Evolutionary conservation across 2,888 invertebrate genomes (phyloP), one percentile per base, ranked within the genome.

Genomic region (Catocala sponsa): DNA sequence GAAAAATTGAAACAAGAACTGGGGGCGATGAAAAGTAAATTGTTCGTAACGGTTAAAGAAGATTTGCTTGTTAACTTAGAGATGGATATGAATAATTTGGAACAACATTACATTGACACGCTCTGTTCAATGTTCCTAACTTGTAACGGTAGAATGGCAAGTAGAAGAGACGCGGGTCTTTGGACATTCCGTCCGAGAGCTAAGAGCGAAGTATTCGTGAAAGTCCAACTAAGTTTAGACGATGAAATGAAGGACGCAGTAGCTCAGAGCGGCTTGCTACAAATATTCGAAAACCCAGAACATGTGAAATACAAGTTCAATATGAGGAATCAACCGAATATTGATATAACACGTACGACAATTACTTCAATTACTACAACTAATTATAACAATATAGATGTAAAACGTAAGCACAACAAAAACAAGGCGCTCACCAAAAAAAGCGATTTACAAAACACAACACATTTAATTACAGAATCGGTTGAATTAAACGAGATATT

Each of bases 11-110:
- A 56, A 2, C 15, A 53, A 5, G 76, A 83, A 61, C 65, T 88
- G 11, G 53, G 12, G 6, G 41, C 64, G 0, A 62, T 82, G 6
- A 72, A 64, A 44, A 65, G 59, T 0, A 81, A 73, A 59, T 41
- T 86, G 43, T 65, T 78, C 42, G 4, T 57, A 2, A 73, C 65
- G 6, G 69, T 89, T 0, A 73, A 76, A 52, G 57, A 83, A 55
- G 91, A 93, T 63, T 63, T 92, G 4, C 60, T 49, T 4, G 78
- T 82, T 0, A 91, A 90, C 56, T 63, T 89, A 6, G 79, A 72
- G 41, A 65, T 85, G 0, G 91, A 92, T 48, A 71, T 92, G 44
- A 80, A 76, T 0, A 87, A 87, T 65, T 59, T 89, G 15, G 76
- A 79, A 68, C 70, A 64, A 2, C 78, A 82, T 6, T 71, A 79